These are phyloP conservation scores for Lissocephala sabroskyi DNA, from an alignment of 2,888 invertebrate species.

Conservation along the genomic window DNA sequence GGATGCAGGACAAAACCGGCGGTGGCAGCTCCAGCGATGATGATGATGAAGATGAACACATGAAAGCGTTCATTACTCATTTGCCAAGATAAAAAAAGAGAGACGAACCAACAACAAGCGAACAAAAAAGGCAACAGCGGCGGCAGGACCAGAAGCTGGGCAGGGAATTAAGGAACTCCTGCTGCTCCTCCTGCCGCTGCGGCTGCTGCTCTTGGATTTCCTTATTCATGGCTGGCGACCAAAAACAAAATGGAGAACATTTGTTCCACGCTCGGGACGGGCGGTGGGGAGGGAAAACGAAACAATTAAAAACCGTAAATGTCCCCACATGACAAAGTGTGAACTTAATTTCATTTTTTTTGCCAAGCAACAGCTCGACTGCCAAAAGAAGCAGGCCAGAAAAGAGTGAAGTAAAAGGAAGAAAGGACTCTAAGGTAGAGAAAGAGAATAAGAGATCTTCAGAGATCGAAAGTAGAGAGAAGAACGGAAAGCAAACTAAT, in stretches of 20 bases:
- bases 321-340: constrained; percentile 65
- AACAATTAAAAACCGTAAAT: constrained; percentile 65
- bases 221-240: too few relatives aligned
- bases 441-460: constrained; percentile 7
- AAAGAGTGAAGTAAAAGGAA: constrained; percentile 3
- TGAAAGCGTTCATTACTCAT: constrained; percentile 50
- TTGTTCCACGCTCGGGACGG: constrained; percentile 11
- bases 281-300: constrained; percentile 33
- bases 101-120: constrained; percentile 1
- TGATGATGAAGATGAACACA: constrained; percentile 17
- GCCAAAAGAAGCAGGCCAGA: constrained; percentile 4
- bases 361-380: constrained; percentile 41
- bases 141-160: neutral
- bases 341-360: constrained; percentile 66
- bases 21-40: neutral
- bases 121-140: neutral
- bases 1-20: neutral
- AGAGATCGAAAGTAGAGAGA: neutral
- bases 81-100: constrained; percentile 30
- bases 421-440: constrained; percentile 7
- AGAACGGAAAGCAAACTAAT: neutral
- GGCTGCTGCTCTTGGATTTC: too few relatives aligned
- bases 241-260: constrained; percentile 29
- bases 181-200: too few relatives aligned
- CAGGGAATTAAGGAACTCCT: too few relatives aligned